A percentile compares a stretch with the other conserved stretches of the same genome.
Evolutionary conservation across 2,797 vertebrate genomes (phyloP).

Genomic region (Todus mexicanus): DNA sequence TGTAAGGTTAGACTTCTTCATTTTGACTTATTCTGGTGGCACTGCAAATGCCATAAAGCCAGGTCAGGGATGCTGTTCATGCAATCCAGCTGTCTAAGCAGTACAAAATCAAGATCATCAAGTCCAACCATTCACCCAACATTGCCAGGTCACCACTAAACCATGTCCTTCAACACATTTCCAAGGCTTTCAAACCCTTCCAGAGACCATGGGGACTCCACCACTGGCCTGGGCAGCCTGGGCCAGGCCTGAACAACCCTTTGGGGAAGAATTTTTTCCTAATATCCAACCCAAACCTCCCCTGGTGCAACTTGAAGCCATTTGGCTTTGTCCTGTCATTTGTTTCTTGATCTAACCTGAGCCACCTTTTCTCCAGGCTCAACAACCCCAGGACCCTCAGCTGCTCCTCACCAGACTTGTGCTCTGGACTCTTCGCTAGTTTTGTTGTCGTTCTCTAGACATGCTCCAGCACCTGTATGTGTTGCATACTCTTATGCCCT

Average conservation of each 20-base stretch:
- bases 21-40: neutral
- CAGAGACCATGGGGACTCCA: neutral
- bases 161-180: neutral
- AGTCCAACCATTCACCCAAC: neutral
- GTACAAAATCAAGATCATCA: neutral
- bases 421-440: neutral
- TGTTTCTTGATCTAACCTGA: neutral
- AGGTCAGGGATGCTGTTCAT: neutral
- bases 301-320: neutral
- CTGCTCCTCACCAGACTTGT: neutral
- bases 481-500: too few species aligned
- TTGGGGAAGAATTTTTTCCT: neutral
- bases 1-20: neutral
- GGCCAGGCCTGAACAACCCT: neutral
- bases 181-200: neutral
- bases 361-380: neutral
- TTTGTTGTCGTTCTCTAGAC: neutral
- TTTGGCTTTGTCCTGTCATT: neutral
- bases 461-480: neutral
- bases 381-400: neutral
- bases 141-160: neutral
- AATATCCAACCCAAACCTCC: neutral
- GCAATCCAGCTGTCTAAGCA: neutral
- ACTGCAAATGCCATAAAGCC: neutral
- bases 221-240: neutral